Evolutionary conservation across 2,113 vertebrate genomes (phyloP), one percentile per base, ranked within the genome.

Genomic region (Microtus pennsylvanicus): DNA sequence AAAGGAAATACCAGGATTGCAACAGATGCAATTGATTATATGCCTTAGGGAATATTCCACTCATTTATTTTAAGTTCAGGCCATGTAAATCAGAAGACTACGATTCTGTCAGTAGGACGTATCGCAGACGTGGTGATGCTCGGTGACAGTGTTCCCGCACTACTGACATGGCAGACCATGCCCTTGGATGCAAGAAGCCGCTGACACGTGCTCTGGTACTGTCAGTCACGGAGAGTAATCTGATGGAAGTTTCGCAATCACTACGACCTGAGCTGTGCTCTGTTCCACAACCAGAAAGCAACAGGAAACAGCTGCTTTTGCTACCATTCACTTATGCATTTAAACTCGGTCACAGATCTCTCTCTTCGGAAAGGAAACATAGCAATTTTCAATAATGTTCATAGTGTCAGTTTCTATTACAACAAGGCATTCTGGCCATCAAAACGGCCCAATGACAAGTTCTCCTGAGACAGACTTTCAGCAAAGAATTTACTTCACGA

Each of bases 21-120:
- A 98, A 97, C 98, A 99, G 97, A 98, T 98, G 98, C 81, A 97
- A 98, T 98, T 98, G 98, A 98, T 98, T 98, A 98, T 96, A 97
- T 98, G 98, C 97, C 97, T 97, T 98, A 85, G 97, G 97, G 98
- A 98, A 98, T 98, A 98, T 98, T 98, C 96, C 97, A 97, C 96
- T 98, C 97, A 98, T 52, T 95, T 98, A 97, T 98, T 98, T 98
- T 98, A 98, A 97, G 94, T 95, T 93, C 87, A 97, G 98, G 98
- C 89, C 97, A 70, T 97, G 96, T 98, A 98, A 98, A 98, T 98
- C 98, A 98, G 97, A 98, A 98, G 93, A 80, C 96, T 83, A 47
- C 94, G 97, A 98, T 97, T 94, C 78, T 98, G 97, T 98, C 98
- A 97, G 96, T 96, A 97, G 97, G 96, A 98, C 89, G 76, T 92